phyloP scores from a whole-genome alignment of 2,888 invertebrate genomes.

The Spilarctia lutea region DNA sequence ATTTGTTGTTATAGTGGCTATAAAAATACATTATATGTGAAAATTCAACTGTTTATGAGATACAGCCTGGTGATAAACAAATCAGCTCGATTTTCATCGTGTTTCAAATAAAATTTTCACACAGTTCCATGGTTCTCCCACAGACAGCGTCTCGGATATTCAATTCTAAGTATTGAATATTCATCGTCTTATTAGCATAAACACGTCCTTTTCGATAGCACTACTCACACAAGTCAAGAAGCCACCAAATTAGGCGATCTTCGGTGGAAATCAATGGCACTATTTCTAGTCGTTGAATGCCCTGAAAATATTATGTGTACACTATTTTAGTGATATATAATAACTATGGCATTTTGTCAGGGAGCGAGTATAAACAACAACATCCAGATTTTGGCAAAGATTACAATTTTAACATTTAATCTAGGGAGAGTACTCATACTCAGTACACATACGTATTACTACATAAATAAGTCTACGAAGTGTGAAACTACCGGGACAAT shows the following conservation, averaged over 20 bases:
- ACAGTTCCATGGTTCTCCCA: neutral
- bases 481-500: conserved; percentile 17
- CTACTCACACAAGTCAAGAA: neutral
- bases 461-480: conserved; percentile 1
- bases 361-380: neutral
- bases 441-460: neutral
- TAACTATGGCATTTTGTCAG: neutral
- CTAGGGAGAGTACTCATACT: neutral
- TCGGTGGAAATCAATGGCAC: neutral
- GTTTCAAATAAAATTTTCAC: neutral
- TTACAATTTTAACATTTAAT: neutral
- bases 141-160: neutral
- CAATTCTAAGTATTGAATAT: neutral
- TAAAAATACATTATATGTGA: too few species aligned
- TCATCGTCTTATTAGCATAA: neutral
- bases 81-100: neutral
- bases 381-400: neutral
- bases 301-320: neutral
- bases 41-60: too few species aligned
- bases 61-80: too few species aligned
- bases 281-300: neutral
- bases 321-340: too few species aligned
- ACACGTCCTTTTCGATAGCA: neutral
- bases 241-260: neutral
- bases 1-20: too few species aligned